phyloP scores from a whole-genome alignment of 2,888 invertebrate species.

The Stenchaetothrips biformis region DNA sequence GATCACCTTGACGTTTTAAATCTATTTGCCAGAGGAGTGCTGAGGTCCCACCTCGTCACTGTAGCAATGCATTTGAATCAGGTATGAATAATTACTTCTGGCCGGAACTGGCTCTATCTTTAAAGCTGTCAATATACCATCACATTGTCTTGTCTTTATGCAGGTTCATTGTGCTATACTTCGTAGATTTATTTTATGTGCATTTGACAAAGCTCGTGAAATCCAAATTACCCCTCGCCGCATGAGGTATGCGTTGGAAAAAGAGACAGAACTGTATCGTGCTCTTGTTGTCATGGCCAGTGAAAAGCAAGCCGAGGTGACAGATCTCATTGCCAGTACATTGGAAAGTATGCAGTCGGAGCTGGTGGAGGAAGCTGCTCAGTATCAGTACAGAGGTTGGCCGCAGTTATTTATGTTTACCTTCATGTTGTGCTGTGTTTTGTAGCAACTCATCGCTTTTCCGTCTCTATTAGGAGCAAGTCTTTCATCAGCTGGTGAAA shows the following conservation, averaged over 20 bases:
- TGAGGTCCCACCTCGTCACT: conserved; percentile 52
- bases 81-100: conserved; percentile 41
- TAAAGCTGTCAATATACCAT: neutral
- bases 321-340: conserved; percentile 66
- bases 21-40: conserved; percentile 50
- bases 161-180: conserved; percentile 66
- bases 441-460: conserved; percentile 30
- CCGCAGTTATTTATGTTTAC: conserved; percentile 39
- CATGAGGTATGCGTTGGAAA: conserved; percentile 71
- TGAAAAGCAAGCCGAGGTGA: conserved; percentile 74
- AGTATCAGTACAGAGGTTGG: conserved; percentile 35
- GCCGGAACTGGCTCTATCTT: neutral
- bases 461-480: conserved; percentile 36
- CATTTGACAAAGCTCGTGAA: conserved; percentile 84
- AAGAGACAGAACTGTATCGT: conserved; percentile 75
- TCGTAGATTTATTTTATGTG: conserved; percentile 73
- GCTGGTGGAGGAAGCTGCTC: conserved; percentile 47
- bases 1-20: conserved; percentile 46
- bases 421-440: conserved; percentile 29
- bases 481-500: conserved; percentile 46
- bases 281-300: conserved; percentile 63
- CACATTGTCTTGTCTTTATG: conserved; percentile 35
- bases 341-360: conserved; percentile 62
- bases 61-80: conserved; percentile 53
- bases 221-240: conserved; percentile 80